Evolutionary conservation across 2,113 vertebrate species (phyloP).

Genomic region (Amphiprion ocellaris): DNA sequence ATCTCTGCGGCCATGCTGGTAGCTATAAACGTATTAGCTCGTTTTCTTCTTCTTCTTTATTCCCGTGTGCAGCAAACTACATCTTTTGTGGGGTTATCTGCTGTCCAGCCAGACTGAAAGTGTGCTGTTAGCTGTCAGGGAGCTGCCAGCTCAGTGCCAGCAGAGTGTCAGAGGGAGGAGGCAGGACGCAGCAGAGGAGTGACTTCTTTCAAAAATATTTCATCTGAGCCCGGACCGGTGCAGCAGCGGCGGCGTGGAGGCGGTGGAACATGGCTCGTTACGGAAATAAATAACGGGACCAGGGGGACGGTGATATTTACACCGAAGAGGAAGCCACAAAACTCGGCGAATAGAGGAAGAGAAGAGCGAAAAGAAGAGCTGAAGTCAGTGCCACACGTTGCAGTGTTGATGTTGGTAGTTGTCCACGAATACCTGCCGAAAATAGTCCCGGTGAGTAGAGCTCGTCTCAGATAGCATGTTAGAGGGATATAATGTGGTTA

Average conservation of each 20-base stretch:
- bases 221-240: slow-evolving; percentile 29
- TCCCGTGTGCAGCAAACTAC: background rate
- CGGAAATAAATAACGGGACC: slow-evolving; percentile 66
- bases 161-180: slow-evolving; percentile 24
- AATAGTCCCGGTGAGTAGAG: slow-evolving; percentile 76
- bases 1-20: background rate
- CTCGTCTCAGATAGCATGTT: background rate
- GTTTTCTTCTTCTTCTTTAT: background rate
- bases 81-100: no score
- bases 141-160: no score
- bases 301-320: background rate
- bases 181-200: slow-evolving; percentile 62
- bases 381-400: slow-evolving; percentile 41
- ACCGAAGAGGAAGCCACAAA: background rate
- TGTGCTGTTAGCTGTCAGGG: background rate
- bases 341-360: background rate
- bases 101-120: background rate
- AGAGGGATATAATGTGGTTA: no score
- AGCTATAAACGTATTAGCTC: background rate
- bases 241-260: slow-evolving; percentile 30
- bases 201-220: slow-evolving; percentile 71
- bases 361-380: slow-evolving; percentile 10
- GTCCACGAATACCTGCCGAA: slow-evolving; percentile 72
- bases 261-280: slow-evolving; percentile 39
- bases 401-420: slow-evolving; percentile 69